A percentile compares a stretch with the other conserved stretches of the same genome.
Evolutionary conservation across 2,888 invertebrate genomes (phyloP).

Genomic region (Strigamia crassipes): DNA sequence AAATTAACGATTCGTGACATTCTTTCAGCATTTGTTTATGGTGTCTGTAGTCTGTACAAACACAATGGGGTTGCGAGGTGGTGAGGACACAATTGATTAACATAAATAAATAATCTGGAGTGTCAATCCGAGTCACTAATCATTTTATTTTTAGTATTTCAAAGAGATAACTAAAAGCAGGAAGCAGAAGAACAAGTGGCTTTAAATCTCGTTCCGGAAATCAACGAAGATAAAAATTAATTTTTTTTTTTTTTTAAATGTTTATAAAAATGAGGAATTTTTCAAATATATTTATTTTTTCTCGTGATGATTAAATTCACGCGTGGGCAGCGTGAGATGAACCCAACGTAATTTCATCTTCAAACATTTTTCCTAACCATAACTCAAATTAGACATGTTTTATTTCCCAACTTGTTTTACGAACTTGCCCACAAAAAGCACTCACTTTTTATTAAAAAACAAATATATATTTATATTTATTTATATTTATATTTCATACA

Average conservation of each 20-base stretch:
- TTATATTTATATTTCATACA: not conserved
- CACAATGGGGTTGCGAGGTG: not conserved
- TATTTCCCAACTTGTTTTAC: not conserved
- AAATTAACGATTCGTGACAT: constrained; percentile 7
- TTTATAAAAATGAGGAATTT: not conserved
- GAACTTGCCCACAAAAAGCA: not conserved
- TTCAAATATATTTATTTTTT: not conserved
- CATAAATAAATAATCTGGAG: too few relatives aligned
- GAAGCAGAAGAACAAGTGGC: not conserved
- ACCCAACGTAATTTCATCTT: not conserved
- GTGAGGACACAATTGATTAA: too few relatives aligned
- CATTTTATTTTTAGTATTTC: not conserved
- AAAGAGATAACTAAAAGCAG: not conserved
- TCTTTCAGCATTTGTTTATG: not conserved
- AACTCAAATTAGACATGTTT: constrained; percentile 6
- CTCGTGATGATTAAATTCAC: not conserved
- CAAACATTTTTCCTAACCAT: not conserved
- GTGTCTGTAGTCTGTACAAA: too few relatives aligned
- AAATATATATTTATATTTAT: too few relatives aligned
- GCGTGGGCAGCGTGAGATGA: constrained; percentile 15
- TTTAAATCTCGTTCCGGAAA: not conserved
- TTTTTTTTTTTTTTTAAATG: not conserved
- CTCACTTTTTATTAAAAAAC: not conserved
- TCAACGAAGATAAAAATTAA: not conserved
- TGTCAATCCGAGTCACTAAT: too few relatives aligned